A percentile compares a stretch with the other conserved stretches of the same genome.
These are phyloP conservation scores for Aegithalos caudatus DNA, from an alignment of 2,113 vertebrate species.

Conservation along the genomic window DNA sequence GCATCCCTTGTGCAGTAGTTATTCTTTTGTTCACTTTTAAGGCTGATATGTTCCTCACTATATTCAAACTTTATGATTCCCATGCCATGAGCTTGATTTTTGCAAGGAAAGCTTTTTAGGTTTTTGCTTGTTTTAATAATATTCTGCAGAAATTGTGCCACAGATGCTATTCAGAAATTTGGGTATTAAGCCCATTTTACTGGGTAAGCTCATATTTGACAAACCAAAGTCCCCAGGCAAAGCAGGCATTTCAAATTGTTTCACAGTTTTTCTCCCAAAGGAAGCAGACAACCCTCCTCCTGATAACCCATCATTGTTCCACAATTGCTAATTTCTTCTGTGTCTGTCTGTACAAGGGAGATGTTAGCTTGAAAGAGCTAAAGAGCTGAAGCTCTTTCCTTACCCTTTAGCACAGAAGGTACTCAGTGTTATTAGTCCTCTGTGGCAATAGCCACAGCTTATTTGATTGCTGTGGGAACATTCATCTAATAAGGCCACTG, in stretches of 20 bases:
- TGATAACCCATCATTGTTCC: background rate
- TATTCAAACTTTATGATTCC: background rate
- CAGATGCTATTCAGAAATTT: background rate
- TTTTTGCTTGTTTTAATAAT: background rate
- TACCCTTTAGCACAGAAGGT: background rate
- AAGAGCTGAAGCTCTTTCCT: background rate
- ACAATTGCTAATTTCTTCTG: background rate
- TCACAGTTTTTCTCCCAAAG: background rate
- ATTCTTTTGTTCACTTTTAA: background rate
- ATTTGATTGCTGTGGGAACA: background rate
- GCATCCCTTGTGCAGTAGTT: background rate
- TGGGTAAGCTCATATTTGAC: background rate
- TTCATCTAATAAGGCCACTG: background rate
- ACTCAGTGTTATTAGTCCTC: background rate
- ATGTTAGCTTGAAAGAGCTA: too few relatives aligned
- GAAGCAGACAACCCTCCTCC: background rate
- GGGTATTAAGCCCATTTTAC: background rate
- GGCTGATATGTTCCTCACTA: background rate
- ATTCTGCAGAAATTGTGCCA: background rate
- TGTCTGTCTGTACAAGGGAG: background rate
- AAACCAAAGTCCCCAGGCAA: background rate
- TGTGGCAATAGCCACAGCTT: background rate
- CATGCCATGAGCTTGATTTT: background rate
- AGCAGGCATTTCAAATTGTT: background rate
- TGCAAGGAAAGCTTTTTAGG: background rate